These are phyloP conservation scores for Chrysemys picta DNA, from an alignment of 2,113 vertebrate species.

Conservation along the genomic window DNA sequence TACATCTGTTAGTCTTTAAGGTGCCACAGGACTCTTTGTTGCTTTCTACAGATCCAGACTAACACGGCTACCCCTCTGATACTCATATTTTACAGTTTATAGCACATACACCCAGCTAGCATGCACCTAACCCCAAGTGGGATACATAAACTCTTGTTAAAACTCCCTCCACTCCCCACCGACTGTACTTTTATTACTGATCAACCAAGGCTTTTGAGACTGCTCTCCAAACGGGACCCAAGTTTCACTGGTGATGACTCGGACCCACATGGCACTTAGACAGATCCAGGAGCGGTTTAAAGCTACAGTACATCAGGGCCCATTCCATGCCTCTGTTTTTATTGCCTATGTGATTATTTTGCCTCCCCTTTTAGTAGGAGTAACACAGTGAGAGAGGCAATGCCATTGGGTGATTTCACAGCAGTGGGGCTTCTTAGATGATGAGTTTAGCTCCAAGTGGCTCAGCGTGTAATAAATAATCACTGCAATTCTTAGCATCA, in stretches of 20 bases:
- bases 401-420: rapidly evolving
- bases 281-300: not conserved
- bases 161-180: not conserved
- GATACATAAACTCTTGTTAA: not conserved
- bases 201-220: not conserved
- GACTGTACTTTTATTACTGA: not conserved
- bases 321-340: not conserved
- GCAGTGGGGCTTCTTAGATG: rapidly evolving
- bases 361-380: rapidly evolving
- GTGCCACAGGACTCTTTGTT: no score
- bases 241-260: not conserved
- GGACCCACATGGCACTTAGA: not conserved
- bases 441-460: rapidly evolving
- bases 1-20: no score
- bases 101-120: conserved; percentile 34
- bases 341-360: not conserved
- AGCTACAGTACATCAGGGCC: rapidly evolving
- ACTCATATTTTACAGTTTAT: conserved; percentile 49
- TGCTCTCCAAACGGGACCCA: not conserved
- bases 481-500: rapidly evolving
- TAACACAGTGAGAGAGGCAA: rapidly evolving
- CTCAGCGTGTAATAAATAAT: not conserved
- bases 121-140: rapidly evolving
- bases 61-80: no score
- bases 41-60: no score